A percentile compares a stretch with the other conserved stretches of the same genome.
phyloP scores from a whole-genome alignment of 2,888 invertebrate genomes.

The Anoncus sp. region DNA sequence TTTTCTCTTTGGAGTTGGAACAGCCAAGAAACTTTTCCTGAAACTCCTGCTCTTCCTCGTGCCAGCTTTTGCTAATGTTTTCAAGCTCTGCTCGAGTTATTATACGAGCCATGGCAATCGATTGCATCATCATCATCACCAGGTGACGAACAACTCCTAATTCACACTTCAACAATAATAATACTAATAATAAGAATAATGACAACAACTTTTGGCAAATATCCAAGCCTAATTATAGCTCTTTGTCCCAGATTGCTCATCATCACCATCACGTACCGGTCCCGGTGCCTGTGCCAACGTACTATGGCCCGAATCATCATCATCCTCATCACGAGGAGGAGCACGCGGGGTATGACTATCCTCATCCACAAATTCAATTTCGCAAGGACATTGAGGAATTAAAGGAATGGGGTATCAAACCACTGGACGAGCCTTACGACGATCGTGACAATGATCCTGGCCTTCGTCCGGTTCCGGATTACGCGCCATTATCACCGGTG shows the following conservation, averaged over 20 bases:
- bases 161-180: not conserved
- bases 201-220: conserved; percentile 17
- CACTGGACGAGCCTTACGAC: conserved; percentile 72
- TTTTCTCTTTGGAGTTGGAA: conserved; percentile 90
- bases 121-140: conserved; percentile 92
- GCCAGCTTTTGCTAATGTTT: conserved; percentile 92
- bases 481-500: conserved; percentile 46
- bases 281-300: conserved; percentile 81
- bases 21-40: conserved; percentile 93
- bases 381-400: conserved; percentile 81
- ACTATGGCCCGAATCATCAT: conserved; percentile 71
- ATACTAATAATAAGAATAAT: not conserved
- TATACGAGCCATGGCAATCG: conserved; percentile 90
- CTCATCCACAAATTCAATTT: conserved; percentile 80
- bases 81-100: conserved; percentile 93
- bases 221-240: conserved; percentile 28
- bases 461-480: conserved; percentile 57
- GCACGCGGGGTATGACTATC: conserved; percentile 79
- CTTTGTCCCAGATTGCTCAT: conserved; percentile 87
- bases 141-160: conserved; percentile 74
- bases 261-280: conserved; percentile 88
- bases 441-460: conserved; percentile 72
- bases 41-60: conserved; percentile 92
- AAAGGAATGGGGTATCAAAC: conserved; percentile 79
- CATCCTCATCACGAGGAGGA: conserved; percentile 77